phyloP scores from a whole-genome alignment of 2,113 vertebrate genomes.

The Alces alces region DNA sequence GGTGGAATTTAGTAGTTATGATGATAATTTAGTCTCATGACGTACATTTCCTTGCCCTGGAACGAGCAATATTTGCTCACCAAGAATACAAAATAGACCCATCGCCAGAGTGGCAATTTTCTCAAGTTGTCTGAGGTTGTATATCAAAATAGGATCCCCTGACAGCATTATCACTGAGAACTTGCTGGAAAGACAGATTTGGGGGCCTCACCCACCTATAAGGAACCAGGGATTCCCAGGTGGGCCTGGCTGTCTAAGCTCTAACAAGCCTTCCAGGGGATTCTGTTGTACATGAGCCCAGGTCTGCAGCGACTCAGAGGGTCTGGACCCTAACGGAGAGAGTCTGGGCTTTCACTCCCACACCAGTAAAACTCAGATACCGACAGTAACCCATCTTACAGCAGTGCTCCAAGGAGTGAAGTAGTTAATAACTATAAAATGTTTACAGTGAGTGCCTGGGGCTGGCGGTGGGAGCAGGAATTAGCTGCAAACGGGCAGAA shows the following conservation, averaged over 20 bases:
- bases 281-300: fast-evolving
- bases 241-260: too few relatives aligned
- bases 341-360: background rate
- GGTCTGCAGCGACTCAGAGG: too few relatives aligned
- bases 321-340: background rate
- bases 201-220: background rate
- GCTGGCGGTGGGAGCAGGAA: background rate
- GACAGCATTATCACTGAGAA: background rate
- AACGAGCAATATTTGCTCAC: background rate
- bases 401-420: background rate
- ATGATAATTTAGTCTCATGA: background rate
- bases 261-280: background rate
- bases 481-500: background rate
- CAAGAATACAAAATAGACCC: background rate
- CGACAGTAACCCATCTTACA: background rate
- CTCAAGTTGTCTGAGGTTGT: background rate
- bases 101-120: background rate
- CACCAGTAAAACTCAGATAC: background rate
- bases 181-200: background rate
- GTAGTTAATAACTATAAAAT: background rate
- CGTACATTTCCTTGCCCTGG: background rate
- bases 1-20: background rate
- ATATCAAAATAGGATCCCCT: background rate
- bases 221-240: background rate
- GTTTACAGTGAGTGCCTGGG: background rate